Evolutionary conservation across 1,140 invertebrate species (phyloP).

Genomic region (Drosophila varians): DNA sequence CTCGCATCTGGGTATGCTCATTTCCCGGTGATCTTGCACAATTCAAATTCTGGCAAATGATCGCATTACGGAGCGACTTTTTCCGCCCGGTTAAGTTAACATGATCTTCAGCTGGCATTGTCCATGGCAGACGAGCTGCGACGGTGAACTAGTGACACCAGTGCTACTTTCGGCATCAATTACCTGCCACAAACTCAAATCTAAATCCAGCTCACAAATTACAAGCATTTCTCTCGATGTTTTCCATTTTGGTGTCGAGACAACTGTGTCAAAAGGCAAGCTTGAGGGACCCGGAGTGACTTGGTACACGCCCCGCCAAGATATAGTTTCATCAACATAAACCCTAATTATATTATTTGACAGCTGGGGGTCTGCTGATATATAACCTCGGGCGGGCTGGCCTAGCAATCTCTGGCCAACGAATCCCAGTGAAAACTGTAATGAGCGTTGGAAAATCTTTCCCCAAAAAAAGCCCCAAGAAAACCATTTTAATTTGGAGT

Average conservation of each 20-base stretch:
- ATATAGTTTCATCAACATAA: constrained; percentile 66
- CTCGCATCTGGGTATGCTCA: constrained; percentile 38
- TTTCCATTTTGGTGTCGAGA: too few species aligned
- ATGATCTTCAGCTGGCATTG: constrained; percentile 74
- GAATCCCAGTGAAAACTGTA: constrained; percentile 71
- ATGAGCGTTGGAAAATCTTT: constrained; percentile 65
- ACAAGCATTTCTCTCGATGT: constrained; percentile 56
- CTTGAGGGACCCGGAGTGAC: constrained; percentile 8
- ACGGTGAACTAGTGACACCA: constrained; percentile 22
- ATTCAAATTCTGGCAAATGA: constrained; percentile 38
- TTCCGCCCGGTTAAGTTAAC: constrained; percentile 74
- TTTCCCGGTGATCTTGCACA: constrained; percentile 58
- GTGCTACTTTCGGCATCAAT: constrained; percentile 72
- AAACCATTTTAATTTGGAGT: constrained; percentile 68
- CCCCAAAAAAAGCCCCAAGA: constrained; percentile 30
- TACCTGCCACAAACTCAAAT: constrained; percentile 63
- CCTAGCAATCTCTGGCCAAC: constrained; percentile 49
- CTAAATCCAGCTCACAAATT: constrained; percentile 65
- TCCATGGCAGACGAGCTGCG: constrained; percentile 53
- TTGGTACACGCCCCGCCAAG: constrained; percentile 30
- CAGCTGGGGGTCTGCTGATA: constrained; percentile 58
- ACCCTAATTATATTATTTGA: constrained; percentile 78
- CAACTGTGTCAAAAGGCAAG: constrained; percentile 70
- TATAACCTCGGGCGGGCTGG: constrained; percentile 48
- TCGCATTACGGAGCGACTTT: constrained; percentile 55